Conservation (phyloP, 2,113 vertebrate species). For the Drymodes brunneopygia region DNA sequence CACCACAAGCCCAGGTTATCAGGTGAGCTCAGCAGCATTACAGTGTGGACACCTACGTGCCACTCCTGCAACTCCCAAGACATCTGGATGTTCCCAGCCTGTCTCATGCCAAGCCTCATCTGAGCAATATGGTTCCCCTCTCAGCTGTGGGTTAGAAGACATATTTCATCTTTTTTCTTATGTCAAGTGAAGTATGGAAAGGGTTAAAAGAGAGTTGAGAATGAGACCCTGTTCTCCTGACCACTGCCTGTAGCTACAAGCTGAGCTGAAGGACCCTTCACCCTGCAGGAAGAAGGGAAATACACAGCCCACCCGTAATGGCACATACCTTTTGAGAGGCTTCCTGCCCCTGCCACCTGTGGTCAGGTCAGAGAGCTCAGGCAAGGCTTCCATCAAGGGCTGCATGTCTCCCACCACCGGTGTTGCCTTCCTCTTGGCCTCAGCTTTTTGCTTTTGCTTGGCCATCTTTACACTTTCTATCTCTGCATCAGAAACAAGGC, state of each 20-base stretch:
- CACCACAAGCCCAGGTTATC: neutral
- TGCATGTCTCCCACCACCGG: constrained; percentile 89
- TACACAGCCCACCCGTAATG: neutral
- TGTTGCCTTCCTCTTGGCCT: constrained; percentile 73
- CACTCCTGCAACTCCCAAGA: neutral
- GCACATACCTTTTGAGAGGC: constrained; percentile 53
- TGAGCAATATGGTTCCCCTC: neutral
- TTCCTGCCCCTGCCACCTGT: constrained; percentile 19
- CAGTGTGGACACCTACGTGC: neutral
- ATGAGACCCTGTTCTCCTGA: neutral
- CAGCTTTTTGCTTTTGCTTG: constrained; percentile 74
- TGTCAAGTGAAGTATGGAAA: neutral
- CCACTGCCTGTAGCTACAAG: neutral
- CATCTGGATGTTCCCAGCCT: neutral
- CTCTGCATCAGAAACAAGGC: constrained; percentile 70
- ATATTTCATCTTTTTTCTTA: neutral
- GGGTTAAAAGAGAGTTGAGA: neutral
- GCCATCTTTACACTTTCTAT: constrained; percentile 83
- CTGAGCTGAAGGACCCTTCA: neutral
- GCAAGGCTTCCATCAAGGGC: constrained; percentile 84
- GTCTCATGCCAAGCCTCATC: neutral
- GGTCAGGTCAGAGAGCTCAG: constrained; percentile 79
- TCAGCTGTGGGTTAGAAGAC: neutral
- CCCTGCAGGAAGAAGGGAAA: neutral
- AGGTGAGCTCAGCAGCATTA: neutral